Conservation (phyloP, 2,888 invertebrate species). For the Zaprionus lineosus region DNA sequence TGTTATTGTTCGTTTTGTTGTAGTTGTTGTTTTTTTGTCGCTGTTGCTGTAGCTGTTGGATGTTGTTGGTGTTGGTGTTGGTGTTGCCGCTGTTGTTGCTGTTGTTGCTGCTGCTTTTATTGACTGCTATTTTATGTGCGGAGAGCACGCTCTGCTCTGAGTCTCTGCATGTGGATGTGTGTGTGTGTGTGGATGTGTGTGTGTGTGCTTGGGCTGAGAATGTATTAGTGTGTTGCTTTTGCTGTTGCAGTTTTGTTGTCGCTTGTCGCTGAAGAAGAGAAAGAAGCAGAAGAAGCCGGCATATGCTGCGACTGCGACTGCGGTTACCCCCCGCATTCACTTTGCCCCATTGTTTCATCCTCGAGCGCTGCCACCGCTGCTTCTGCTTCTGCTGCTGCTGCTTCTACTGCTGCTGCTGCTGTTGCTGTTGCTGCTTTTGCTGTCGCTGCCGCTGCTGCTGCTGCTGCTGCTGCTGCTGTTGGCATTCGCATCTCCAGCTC, state of each 20-base stretch:
- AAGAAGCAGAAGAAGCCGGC: constrained; percentile 79
- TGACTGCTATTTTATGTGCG: constrained; percentile 70
- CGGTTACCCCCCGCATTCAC: constrained; percentile 18
- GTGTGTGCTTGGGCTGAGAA: constrained; percentile 4
- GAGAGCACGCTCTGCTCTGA: constrained; percentile 54
- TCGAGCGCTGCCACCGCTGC: too few relatives aligned
- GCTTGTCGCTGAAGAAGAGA: constrained; percentile 55
- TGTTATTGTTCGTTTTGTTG: constrained; percentile 54
- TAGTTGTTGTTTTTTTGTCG: constrained; percentile 61
- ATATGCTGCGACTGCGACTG: constrained; percentile 71
- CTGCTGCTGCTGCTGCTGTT: constrained; percentile 18
- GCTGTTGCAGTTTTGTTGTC: constrained; percentile 67
- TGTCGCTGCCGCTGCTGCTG: constrained; percentile 3
- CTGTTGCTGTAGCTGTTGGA: constrained; percentile 34
- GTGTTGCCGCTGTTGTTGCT: constrained; percentile 53
- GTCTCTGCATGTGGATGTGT: constrained; percentile 26
- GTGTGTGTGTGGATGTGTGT: constrained; percentile 26
- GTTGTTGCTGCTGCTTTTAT: constrained; percentile 66
- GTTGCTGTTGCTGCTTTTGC: constrained; percentile 12
- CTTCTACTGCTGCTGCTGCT: constrained; percentile 8
- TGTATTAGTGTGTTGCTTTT: constrained; percentile 26
- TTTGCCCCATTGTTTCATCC: too few relatives aligned
- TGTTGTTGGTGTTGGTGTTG: constrained; percentile 54
- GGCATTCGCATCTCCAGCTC: constrained; percentile 61
- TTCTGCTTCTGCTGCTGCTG: neutral